Evolutionary conservation across 1,140 invertebrate genomes (phyloP).

Genomic region (Bacillus rossius): DNA sequence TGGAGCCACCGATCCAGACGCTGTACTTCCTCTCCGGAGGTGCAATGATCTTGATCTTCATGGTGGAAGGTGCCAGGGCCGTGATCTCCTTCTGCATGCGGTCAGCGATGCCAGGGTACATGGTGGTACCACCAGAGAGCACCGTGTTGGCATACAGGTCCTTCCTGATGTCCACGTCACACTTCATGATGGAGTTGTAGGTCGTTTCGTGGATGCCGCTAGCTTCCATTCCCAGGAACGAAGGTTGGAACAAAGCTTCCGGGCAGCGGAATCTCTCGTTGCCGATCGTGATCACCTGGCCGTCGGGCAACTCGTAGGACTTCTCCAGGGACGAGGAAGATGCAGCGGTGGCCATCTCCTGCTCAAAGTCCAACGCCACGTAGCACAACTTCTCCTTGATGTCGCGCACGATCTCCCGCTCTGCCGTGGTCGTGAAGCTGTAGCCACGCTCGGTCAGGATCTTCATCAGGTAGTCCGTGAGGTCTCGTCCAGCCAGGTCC

Average conservation of each 20-base stretch:
- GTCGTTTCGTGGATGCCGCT: constrained; percentile 92
- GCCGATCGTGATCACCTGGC: constrained; percentile 93
- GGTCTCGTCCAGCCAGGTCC: constrained; percentile 88
- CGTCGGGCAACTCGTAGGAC: constrained; percentile 91
- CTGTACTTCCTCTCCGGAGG: constrained; percentile 81
- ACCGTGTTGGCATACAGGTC: constrained; percentile 96
- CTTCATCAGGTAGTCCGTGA: constrained; percentile 95
- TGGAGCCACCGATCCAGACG: constrained; percentile 84
- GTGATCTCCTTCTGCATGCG: constrained; percentile 75
- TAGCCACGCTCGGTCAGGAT: constrained; percentile 95
- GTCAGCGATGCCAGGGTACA: constrained; percentile 89
- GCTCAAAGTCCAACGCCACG: constrained; percentile 87
- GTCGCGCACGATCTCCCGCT: constrained; percentile 93
- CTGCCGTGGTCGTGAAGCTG: constrained; percentile 94
- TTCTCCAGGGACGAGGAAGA: constrained; percentile 88
- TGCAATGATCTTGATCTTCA: constrained; percentile 82
- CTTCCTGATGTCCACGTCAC: constrained; percentile 90
- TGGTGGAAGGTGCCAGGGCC: constrained; percentile 63
- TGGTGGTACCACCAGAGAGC: constrained; percentile 93
- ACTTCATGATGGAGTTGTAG: constrained; percentile 97
- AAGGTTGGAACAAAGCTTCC: constrained; percentile 94
- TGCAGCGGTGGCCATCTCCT: constrained; percentile 92
- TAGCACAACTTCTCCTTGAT: constrained; percentile 93
- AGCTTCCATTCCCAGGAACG: constrained; percentile 93
- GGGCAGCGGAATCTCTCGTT: constrained; percentile 97